Base-by-base conservation (phyloP, 2,797 vertebrate genomes). In the Phylloscopus collybita region DNA sequence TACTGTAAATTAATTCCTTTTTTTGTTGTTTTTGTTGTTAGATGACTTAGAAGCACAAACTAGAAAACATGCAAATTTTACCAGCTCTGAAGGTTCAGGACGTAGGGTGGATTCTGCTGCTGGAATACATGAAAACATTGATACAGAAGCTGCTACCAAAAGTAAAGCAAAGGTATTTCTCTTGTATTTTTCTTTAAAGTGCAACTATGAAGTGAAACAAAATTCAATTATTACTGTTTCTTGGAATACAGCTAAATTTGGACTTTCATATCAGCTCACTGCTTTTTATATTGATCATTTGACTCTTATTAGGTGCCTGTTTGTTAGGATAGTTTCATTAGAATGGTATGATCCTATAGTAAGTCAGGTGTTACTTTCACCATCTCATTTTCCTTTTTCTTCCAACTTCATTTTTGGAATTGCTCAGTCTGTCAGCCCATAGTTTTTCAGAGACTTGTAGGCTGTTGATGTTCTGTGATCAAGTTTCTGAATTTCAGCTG, bases 91-190 rank as follows among this genome's bases (percentile, higher is more conserved):
- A 97, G 54, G 22, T 89, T 86, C 40, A 70, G 75, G 89, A 78
- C 42, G 18, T 72, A 72, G 80, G 40, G 42, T 85, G n/a, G 88
- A 80, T 74, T 38, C 19, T 51, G 19, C 51, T 86, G 53, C 71
- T 72, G 91, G 71, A 91, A 53, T 54, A 44, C 59, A 42, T 78
- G 75, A 82, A 87, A 95, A 23, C 21, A 25, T 62, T 67, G 85
- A 86, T 81, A 62, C 51, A 27, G 84, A 96, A 91, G 90, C 69
- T 60, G 30, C 36, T 50, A 54, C 25, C 32, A 53, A 76, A 83
- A 91, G 22, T 62, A 86, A 83, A 87, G 16, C 36, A 73, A 86
- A 98, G 96, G 97, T 98, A 97, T 91, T 83, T 83, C 13, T 78
- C 20, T 51, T 38, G 6, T 71, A 1, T 85, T 62, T 91, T 93